These are phyloP conservation scores for Bombus cullumanus DNA, from an alignment of 1,140 invertebrate genomes.

Conservation along the genomic window DNA sequence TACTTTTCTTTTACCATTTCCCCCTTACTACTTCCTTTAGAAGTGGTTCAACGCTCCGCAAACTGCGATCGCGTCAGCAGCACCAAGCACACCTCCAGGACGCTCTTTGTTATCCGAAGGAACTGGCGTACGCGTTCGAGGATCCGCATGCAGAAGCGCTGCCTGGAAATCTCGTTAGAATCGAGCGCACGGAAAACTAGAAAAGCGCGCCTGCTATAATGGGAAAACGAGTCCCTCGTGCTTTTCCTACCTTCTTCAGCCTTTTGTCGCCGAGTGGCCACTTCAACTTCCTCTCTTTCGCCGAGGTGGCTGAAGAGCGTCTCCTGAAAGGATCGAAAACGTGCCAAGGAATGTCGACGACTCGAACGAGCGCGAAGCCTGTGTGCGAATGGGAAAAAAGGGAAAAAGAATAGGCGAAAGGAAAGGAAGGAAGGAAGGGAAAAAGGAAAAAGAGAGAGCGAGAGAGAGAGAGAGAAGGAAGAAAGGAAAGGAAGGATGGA, in stretches of 20 bases:
- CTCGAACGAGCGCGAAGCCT: background rate
- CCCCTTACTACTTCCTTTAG: background rate
- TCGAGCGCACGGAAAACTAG: constrained; percentile 48
- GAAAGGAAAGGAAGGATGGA: background rate
- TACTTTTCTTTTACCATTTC: too few species aligned
- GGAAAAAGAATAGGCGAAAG: constrained; percentile 17
- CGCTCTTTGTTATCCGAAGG: background rate
- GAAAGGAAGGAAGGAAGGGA: constrained; percentile 9
- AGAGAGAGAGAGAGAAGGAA: background rate
- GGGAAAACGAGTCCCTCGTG: background rate
- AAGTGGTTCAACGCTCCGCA: background rate
- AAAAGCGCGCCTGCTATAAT: constrained; percentile 28
- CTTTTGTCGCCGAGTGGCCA: constrained; percentile 35
- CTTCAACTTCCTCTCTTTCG: background rate
- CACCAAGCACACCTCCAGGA: constrained; percentile 1
- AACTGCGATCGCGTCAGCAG: background rate
- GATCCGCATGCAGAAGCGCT: background rate
- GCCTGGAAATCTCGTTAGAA: constrained; percentile 13
- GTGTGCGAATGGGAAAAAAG: constrained; percentile 18
- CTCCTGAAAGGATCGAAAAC: constrained; percentile 54
- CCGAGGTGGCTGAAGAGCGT: constrained; percentile 22
- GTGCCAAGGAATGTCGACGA: constrained; percentile 63
- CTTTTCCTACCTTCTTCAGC: constrained; percentile 43
- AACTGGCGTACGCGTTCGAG: background rate
- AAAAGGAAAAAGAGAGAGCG: background rate